phyloP scores from a whole-genome alignment of 2,797 vertebrate species.

The Pseudotriccus pelzelni region DNA sequence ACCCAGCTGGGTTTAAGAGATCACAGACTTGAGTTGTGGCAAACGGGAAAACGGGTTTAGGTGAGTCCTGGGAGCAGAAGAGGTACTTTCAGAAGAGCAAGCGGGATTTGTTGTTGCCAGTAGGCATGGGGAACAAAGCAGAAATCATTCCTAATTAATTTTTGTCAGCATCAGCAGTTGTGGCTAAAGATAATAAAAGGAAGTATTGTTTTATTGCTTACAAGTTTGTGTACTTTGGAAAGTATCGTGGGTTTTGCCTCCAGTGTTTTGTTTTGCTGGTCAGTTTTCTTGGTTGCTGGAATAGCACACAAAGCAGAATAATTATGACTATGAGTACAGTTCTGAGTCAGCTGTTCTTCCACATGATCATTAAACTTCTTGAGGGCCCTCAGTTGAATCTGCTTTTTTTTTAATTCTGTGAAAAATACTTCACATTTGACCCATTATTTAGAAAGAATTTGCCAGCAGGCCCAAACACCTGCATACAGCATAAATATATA shows the following conservation, averaged over 20 bases:
- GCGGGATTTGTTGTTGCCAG: neutral
- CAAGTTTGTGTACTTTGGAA: neutral
- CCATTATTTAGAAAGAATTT: neutral
- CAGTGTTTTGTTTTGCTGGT: neutral
- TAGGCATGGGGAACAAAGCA: neutral
- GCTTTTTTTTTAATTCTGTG: neutral
- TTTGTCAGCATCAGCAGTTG: neutral
- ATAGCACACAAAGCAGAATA: neutral
- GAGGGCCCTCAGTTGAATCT: neutral
- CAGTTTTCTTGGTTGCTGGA: neutral
- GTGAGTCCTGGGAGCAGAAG: neutral
- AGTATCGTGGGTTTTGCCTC: neutral
- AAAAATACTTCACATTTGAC: neutral
- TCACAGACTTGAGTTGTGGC: neutral
- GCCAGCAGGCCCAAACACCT: neutral
- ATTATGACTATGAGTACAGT: neutral
- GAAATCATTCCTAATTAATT: neutral
- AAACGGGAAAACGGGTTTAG: rapidly evolving
- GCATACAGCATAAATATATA: neutral
- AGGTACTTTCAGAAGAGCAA: neutral
- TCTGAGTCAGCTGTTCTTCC: neutral
- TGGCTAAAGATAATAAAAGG: neutral
- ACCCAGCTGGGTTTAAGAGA: neutral
- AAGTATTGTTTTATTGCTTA: neutral
- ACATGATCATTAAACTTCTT: neutral